Conservation (phyloP, 2,797 vertebrate genomes). For the Calcarius lapponicus region DNA sequence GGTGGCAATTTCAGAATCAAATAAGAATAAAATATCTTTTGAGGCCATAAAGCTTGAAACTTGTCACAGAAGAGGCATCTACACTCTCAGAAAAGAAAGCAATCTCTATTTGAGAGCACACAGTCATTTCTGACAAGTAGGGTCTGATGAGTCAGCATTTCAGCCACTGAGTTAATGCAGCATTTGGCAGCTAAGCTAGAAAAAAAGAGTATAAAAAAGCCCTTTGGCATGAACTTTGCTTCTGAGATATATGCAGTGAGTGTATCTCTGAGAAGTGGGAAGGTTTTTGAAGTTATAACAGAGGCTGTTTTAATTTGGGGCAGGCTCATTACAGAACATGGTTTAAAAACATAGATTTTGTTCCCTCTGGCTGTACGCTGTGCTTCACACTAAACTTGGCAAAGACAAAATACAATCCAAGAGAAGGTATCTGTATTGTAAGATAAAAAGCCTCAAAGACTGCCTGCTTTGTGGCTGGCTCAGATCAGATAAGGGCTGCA, state of each 20-base stretch:
- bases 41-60: neutral
- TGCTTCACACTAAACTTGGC: conserved; percentile 14
- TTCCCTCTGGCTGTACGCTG: neutral
- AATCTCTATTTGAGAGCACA: conserved; percentile 23
- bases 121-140: neutral
- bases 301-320: conserved; percentile 54
- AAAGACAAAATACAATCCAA: neutral
- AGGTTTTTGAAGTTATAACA: conserved; percentile 44
- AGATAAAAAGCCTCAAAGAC: conserved; percentile 24
- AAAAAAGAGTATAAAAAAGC: conserved; percentile 2
- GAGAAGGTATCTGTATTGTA: conserved; percentile 7
- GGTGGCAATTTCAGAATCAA: neutral
- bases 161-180: conserved; percentile 37
- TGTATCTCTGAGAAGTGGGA: conserved; percentile 4
- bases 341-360: conserved; percentile 50
- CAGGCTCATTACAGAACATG: conserved; percentile 28
- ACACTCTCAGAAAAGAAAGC: conserved; percentile 17
- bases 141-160: conserved; percentile 63
- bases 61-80: conserved; percentile 4
- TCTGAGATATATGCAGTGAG: conserved; percentile 16
- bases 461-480: neutral
- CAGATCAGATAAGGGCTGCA: neutral
- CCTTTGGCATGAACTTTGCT: conserved; percentile 58
- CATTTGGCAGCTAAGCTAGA: conserved; percentile 35
- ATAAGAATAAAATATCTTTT: neutral